Base-by-base conservation (phyloP, 2,888 invertebrate species). In the Tricholauxania praeusta region DNA sequence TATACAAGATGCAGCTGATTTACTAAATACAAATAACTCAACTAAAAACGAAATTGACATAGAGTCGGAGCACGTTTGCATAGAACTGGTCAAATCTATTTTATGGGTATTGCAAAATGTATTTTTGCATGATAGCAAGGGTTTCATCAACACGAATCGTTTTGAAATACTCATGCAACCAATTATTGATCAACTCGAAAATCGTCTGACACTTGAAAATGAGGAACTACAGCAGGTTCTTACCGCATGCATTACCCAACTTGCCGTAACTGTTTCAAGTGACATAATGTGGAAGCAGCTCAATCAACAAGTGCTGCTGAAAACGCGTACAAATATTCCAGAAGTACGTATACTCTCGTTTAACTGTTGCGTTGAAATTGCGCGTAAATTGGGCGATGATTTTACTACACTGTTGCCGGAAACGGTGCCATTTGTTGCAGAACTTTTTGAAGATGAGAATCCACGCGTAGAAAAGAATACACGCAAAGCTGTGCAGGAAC, bases 391-490 rank as follows among this genome's bases (percentile, higher is more conserved):
- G 2, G 96, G 95, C 4, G 95, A 96, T 84, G 95, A 95, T 82
- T 98, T 96, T 88, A 89, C 96, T 79, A 92, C 96, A 0, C 89
- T 98, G 1, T 87, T 98, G 66, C 96, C 98, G 0, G 98, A 98
- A 84, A 96, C 96, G 6, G 94, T 98, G 75, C 97, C 97, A 0
- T 97, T 97, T 89, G 89, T 98, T 51, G 96, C 97, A 0, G 98
- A 98, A 84, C 89, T 98, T 17, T 89, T 98, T 79, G 98, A 98
- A 89, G 97, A 96, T 82, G 95, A 95, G 77, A 93, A 94, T 77
- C 92, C 93, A 77, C 90, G 89, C 49, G 96, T 97, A 51, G 97
- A 97, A 84, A 90, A 91, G 57, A 91, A 91, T 59, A 94, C 95
- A 2, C 94, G 94, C 80, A 91, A 91, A 76, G 93, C 95, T 4